phyloP scores from a whole-genome alignment of 2,113 vertebrate genomes.

The Tricholaema leucomelas region DNA sequence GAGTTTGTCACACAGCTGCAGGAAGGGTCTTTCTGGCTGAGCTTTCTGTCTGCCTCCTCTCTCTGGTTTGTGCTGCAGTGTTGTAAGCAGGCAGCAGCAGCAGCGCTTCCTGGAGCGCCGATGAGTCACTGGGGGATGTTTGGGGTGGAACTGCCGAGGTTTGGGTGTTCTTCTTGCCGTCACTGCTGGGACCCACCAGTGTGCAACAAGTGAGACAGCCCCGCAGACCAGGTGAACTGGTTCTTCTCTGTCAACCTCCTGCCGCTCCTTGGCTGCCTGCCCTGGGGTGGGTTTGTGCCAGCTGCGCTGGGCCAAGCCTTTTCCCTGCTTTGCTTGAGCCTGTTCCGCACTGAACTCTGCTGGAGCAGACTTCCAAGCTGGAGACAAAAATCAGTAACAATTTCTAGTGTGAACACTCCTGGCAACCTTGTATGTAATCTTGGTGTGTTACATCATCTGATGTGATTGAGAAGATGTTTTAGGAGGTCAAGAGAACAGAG shows the following conservation, averaged over 20 bases:
- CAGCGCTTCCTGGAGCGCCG: neutral
- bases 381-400: neutral
- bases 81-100: neutral
- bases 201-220: no score
- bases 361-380: neutral
- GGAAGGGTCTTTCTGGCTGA: neutral
- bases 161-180: neutral
- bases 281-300: neutral
- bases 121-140: neutral
- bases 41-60: neutral
- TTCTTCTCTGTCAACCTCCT: fast-evolving
- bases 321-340: fast-evolving
- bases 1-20: neutral
- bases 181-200: neutral
- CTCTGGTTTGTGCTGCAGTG: fast-evolving
- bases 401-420: neutral
- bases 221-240: neutral
- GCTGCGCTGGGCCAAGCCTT: neutral
- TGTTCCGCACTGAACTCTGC: fast-evolving
- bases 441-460: no score
- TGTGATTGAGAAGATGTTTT: neutral
- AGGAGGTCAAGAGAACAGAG: no score
- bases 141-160: neutral
- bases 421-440: fast-evolving
- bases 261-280: neutral